Evolutionary conservation across 2,113 vertebrate species (phyloP), one percentile per base, ranked within the genome.

Genomic region (Cebus imitator): DNA sequence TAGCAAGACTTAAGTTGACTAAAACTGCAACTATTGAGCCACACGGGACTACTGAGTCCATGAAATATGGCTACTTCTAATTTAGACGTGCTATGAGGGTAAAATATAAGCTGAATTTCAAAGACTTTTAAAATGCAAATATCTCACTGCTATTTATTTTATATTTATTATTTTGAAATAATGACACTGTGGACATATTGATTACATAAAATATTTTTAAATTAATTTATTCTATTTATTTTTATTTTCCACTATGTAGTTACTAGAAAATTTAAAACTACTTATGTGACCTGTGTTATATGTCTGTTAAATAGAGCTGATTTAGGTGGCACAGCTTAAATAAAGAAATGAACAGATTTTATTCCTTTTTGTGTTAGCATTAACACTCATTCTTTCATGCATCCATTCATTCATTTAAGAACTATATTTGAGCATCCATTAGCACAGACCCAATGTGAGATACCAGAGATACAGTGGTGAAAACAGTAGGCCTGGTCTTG

Each of bases 301-400:
- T 50, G 88, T 92, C 27, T 92, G 27, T 45, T 30, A 76, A 80
- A 86, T 32, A 89, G 45, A 85, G 21, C 5, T 80, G 32, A 88
- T 66, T 11, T 75, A 64, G 45, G 32, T 57, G 27, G 23, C 66
- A 12, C 75, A 37, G 27, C 61, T 80, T 91, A 50, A 91, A 83
- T 48, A 83, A 86, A 88, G 20, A 61, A 57, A 66, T 43, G 9
- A 13, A 3, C 5, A 84, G 4, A 91, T 80, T 66, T 75, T 12
- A 85, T 66, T 75, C 64, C 55, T 25, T 87, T 57, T 85, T 85
- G 61, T 57, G 61, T 45, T 85, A 94, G 72, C 91, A 95, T 16
- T 66, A 97, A 86, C 55, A 96, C 80, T 80, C 32, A 57, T 83
- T 37, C 86, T 78, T 96, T 97, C 92, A 93, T 82, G 92, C 89